Percentiles rank a stretch among this genome's conserved stretches.
Conservation (phyloP, 2,797 vertebrate genomes). For the Molothrus ater region DNA sequence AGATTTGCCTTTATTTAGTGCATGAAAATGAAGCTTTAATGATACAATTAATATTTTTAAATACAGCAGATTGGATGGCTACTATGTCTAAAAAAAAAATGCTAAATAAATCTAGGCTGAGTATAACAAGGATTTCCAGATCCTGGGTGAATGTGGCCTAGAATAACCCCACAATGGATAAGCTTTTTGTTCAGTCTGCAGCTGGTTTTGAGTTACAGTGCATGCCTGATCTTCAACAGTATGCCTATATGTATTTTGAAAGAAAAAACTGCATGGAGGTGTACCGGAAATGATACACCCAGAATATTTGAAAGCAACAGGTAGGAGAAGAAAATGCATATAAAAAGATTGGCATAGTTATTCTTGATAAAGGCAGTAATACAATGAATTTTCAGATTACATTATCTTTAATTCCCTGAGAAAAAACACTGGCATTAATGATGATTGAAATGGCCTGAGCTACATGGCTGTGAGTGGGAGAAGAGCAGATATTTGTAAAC, state of each 20-base stretch:
- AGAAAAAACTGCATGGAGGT: not conserved
- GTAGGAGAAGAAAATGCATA: not conserved
- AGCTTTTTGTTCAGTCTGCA: not conserved
- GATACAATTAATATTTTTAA: not conserved
- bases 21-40: not conserved
- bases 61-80: not conserved
- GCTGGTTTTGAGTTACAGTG: not conserved
- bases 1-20: not conserved
- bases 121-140: not conserved
- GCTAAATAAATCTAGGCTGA: not conserved
- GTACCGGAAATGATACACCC: not conserved
- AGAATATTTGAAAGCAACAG: not conserved
- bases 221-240: not conserved
- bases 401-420: not conserved
- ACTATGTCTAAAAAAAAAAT: not conserved
- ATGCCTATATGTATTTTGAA: not conserved
- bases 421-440: not conserved
- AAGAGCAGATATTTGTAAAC: conserved; percentile 14
- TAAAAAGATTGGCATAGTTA: not conserved
- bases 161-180: not conserved
- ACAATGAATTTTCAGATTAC: not conserved
- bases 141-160: not conserved
- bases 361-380: not conserved
- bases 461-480: not conserved
- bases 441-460: not conserved